A percentile compares a stretch with the other conserved stretches of the same genome.
These are phyloP conservation scores for Pseudeuparius sepicola DNA, from an alignment of 2,888 invertebrate species.

Conservation along the genomic window DNA sequence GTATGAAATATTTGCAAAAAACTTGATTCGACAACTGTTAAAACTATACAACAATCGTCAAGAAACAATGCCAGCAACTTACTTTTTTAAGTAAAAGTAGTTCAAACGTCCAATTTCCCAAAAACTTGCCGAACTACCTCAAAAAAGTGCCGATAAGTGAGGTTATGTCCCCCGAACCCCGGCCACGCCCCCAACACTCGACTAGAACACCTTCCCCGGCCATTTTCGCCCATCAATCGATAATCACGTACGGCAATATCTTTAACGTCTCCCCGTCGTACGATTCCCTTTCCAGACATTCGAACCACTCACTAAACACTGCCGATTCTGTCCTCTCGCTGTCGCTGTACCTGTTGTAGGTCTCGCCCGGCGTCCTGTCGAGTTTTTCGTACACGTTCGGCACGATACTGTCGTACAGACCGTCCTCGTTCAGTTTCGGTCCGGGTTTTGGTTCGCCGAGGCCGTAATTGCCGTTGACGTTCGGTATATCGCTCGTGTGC, in stretches of 20 bases:
- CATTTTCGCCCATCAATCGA: slow-evolving; percentile 58
- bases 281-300: slow-evolving; percentile 65
- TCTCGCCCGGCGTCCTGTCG: slow-evolving; percentile 34
- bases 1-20: no score
- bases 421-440: slow-evolving; percentile 22
- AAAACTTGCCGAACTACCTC: no score
- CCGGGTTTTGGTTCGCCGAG: slow-evolving; percentile 22
- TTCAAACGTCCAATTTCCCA: no score
- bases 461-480: slow-evolving; percentile 35
- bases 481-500: slow-evolving; percentile 34
- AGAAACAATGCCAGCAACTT: no score
- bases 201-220: no score
- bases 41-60: no score
- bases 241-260: slow-evolving; percentile 94
- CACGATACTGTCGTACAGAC: slow-evolving; percentile 38
- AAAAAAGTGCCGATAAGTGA: no score
- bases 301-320: slow-evolving; percentile 83
- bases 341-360: slow-evolving; percentile 37
- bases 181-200: no score
- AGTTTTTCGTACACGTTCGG: slow-evolving; percentile 38
- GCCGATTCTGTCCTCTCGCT: slow-evolving; percentile 32
- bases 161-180: no score
- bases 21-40: no score
- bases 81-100: no score
- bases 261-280: slow-evolving; percentile 71